Conservation (phyloP, 2,113 vertebrate species). For the Tachysurus vachellii region DNA sequence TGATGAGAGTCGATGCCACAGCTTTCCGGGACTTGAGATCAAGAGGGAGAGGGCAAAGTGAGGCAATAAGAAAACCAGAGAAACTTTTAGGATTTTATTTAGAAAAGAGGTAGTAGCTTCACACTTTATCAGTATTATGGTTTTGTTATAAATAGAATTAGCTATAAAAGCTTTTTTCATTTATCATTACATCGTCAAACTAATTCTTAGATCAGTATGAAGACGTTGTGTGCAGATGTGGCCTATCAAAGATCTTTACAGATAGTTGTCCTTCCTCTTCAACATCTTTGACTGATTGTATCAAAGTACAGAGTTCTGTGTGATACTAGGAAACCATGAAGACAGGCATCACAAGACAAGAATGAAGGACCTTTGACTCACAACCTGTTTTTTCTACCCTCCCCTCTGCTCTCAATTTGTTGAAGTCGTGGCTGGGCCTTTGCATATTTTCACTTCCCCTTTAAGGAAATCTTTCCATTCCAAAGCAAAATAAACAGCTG, state of each 20-base stretch:
- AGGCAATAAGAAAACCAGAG: conserved; percentile 14
- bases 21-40: conserved; percentile 72
- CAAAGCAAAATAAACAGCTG: conserved; percentile 69
- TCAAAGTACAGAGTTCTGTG: conserved; percentile 29
- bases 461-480: conserved; percentile 68
- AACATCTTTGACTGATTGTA: conserved; percentile 27
- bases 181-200: not conserved
- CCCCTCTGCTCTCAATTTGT: conserved; percentile 46
- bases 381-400: conserved; percentile 54
- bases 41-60: conserved; percentile 31
- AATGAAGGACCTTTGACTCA: conserved; percentile 55
- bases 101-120: conserved; percentile 4
- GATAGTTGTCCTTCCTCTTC: not conserved
- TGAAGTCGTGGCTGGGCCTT: conserved; percentile 66
- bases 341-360: conserved; percentile 70
- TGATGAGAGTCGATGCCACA: conserved; percentile 76
- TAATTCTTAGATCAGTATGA: not conserved
- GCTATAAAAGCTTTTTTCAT: not conserved
- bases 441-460: conserved; percentile 80
- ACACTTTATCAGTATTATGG: not conserved
- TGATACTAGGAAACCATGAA: conserved; percentile 47
- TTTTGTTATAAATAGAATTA: not conserved
- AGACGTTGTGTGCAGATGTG: not conserved
- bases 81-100: conserved; percentile 22
- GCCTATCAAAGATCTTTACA: conserved; percentile 15